Base-by-base conservation (phyloP, 2,888 invertebrate species). In the Lottia scabra region DNA sequence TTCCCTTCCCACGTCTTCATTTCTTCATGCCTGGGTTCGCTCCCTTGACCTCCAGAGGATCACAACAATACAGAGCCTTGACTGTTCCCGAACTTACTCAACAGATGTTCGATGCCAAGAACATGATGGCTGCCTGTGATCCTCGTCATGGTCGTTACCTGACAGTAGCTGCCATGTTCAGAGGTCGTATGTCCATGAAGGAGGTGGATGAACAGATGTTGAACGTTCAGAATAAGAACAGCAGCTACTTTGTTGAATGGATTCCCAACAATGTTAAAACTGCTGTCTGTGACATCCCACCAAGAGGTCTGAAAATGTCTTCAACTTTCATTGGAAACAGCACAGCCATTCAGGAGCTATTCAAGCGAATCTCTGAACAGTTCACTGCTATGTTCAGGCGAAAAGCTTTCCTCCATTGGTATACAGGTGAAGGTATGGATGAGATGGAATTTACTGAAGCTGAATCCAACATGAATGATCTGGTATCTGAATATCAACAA, bases 121-220 rank as follows among this genome's bases (percentile, higher is more conserved):
- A 56, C 56, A 56, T 56, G 56, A 56, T 56, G 56, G 56, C 56
- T 16, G 56, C 56, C 19, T 56, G 56, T 15, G 56, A 56, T 19
- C 56, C 56, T 56, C 56, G 56, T 4, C 56, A 56, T 56, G 56
- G 56, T 56, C 56, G 56, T 56, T 56, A 56, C 13, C 23, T 56
- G 56, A 56, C 56, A 23, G 56, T 56, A 12, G 56, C 56, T 56
- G 13, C 56, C 23, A 56, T 56, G 56, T 56, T 56, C 56, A 56
- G 56, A 56, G 56, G 56, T 56, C 56, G 56, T 12, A 56, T 56
- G 56, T 56, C 56, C 56, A 56, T 56, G 56, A 56, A 56, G 56
- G 56, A 56, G 56, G 56, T 56, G 8, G 56, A 56, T 56, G 56
- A 56, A 56, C 56, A 56, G 56, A 56, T 56, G 56, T 56, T 56